phyloP scores from a whole-genome alignment of 92 coral and sea anemone species.

The Phenganax marumi region DNA sequence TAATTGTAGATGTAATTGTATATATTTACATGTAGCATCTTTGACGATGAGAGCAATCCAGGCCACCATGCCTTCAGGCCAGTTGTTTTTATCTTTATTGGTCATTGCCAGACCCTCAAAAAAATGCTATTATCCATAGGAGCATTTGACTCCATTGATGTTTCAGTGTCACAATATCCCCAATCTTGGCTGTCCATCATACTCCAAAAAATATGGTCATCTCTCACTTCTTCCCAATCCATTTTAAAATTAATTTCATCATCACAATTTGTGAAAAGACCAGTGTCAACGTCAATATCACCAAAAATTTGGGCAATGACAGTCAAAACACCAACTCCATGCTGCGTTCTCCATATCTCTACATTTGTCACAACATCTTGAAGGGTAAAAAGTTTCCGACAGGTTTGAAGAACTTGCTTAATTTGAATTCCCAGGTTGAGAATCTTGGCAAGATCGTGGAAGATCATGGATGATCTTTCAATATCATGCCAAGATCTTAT shows the following conservation, averaged over 20 bases:
- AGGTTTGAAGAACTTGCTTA: constrained; percentile 37
- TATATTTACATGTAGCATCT: no score
- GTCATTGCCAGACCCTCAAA: constrained; percentile 23
- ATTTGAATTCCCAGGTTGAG: constrained; percentile 47
- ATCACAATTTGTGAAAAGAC: neutral
- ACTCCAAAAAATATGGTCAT: constrained; percentile 40
- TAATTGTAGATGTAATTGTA: no score
- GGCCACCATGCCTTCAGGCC: neutral
- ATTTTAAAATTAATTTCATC: constrained; percentile 43
- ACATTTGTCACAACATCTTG: constrained; percentile 54
- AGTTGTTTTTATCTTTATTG: neutral
- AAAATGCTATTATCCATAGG: constrained; percentile 20
- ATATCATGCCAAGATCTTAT: no score
- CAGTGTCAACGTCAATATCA: constrained; percentile 41
- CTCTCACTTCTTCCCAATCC: constrained; percentile 56
- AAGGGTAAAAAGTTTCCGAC: constrained; percentile 41
- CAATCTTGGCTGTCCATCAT: constrained; percentile 34
- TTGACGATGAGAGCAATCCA: no score
- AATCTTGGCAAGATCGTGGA: no score
- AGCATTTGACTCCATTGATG: constrained; percentile 12
- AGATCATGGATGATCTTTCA: no score
- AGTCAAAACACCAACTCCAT: constrained; percentile 53
- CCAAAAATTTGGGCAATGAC: constrained; percentile 46
- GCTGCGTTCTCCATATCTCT: constrained; percentile 56
- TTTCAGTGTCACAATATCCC: constrained; percentile 31